Evolutionary conservation across 2,797 vertebrate species (phyloP), one percentile per base, ranked within the genome.

Genomic region (Hydrolagus colliei): DNA sequence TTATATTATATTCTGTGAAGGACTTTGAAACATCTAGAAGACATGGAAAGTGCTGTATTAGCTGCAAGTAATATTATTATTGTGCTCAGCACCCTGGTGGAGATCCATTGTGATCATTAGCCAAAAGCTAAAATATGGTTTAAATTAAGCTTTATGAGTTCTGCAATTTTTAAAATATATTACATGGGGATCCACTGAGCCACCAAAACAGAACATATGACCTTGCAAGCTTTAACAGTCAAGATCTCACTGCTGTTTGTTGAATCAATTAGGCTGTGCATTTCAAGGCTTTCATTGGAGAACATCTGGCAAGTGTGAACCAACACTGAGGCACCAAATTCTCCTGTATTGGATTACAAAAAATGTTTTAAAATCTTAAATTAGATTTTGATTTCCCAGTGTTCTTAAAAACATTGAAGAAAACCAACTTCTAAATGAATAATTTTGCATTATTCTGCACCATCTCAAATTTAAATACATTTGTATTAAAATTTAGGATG

Each of bases 131-230:
- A 78, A 78, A 61, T 63, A 78, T 59, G 9, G 22, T 62, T 61
- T 61, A 6, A 78, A 78, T 78, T 79, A 27, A 63, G n/a, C n/a
- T n/a, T 27, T 4, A 79, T 79, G 76, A 63, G 27, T 27, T 79
- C 27, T 79, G 76, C 76, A 79, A 61, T 62, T 79, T 13, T 4
- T 79, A 62, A 52, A 3, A 52, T 63, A 7, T 61, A 63, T 22
- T 22, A 22, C 76, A 63, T 61, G n/a, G 18, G 76, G 59, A 14
- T 9, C 61, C 2, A 0, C 1, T 22, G 3, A 79, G 59, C n/a
- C 12, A 16, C 0, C 52, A n/a, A 9, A 0, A 63, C 1, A 62
- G 63, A 79, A 27, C 59, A 7, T 27, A 63, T 27, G 5, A 20
- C 16, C 76, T 62, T 62, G 52, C 20, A 63, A 63, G 76, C 27